These are phyloP conservation scores for Trinorchestia longiramus DNA, from an alignment of 1,140 invertebrate species.

Conservation along the genomic window DNA sequence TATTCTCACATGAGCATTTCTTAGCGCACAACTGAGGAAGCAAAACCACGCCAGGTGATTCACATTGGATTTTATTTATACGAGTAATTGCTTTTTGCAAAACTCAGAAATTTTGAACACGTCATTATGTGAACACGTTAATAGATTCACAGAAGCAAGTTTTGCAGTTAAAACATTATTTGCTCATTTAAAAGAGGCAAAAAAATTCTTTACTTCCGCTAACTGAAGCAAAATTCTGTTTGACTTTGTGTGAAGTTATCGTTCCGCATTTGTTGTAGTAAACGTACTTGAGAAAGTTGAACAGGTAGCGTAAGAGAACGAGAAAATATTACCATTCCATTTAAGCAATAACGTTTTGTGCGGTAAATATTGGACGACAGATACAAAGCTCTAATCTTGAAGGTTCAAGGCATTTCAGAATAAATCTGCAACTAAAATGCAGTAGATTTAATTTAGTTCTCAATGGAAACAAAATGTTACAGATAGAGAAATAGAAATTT, in stretches of 20 bases:
- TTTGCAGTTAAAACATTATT: too few relatives aligned
- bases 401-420: background rate
- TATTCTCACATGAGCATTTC: too few relatives aligned
- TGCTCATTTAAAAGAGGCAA: too few relatives aligned
- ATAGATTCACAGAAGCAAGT: too few relatives aligned
- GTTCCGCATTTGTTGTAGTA: background rate
- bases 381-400: background rate
- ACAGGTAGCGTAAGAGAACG: background rate
- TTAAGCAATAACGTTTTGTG: constrained; percentile 34
- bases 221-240: background rate
- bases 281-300: background rate
- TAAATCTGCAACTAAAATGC: background rate
- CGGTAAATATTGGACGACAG: constrained; percentile 2
- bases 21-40: too few relatives aligned
- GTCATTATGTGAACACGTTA: too few relatives aligned
- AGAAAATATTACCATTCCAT: background rate
- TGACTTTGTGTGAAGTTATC: background rate
- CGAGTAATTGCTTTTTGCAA: too few relatives aligned
- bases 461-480: background rate
- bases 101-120: too few relatives aligned
- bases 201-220: too few relatives aligned
- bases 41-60: background rate
- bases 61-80: background rate
- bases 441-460: background rate
- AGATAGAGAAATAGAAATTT: background rate